Evolutionary conservation across 2,113 vertebrate genomes (phyloP).

Genomic region (Ptychochromis oligacanthus): DNA sequence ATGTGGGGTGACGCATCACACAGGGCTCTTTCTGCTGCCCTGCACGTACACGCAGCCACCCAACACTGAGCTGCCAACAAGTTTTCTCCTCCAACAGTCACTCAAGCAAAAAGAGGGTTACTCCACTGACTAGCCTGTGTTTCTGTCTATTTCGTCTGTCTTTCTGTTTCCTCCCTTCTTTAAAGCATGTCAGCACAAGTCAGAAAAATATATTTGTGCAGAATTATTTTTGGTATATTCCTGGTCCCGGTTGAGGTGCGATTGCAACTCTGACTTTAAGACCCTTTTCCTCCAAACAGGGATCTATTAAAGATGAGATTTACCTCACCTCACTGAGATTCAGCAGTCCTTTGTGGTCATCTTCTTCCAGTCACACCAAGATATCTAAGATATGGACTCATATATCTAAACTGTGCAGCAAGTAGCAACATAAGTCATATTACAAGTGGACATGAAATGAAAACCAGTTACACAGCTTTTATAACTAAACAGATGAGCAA

Average conservation of each 20-base stretch:
- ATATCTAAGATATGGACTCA: background rate
- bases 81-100: slow-evolving; percentile 70
- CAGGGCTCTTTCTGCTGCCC: slow-evolving; percentile 73
- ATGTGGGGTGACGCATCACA: slow-evolving; percentile 76
- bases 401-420: background rate
- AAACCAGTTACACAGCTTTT: background rate
- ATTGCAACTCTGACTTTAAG: no score
- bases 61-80: slow-evolving; percentile 75
- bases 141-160: slow-evolving; percentile 2
- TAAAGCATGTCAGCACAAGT: slow-evolving; percentile 50
- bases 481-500: background rate
- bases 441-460: background rate
- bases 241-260: background rate
- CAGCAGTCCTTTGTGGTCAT: background rate
- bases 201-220: slow-evolving; percentile 22
- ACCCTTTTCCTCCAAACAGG: background rate
- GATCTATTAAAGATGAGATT: background rate
- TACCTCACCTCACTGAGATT: background rate
- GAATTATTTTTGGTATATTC: slow-evolving; percentile 65
- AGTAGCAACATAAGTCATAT: background rate
- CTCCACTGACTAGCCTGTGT: slow-evolving; percentile 1
- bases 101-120: slow-evolving; percentile 70
- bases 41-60: slow-evolving; percentile 70
- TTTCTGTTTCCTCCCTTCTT: slow-evolving; percentile 1
- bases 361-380: slow-evolving; percentile 19